Evolutionary conservation across 2,797 vertebrate genomes (phyloP).

Genomic region (Pantherophis alleghaniensis): DNA sequence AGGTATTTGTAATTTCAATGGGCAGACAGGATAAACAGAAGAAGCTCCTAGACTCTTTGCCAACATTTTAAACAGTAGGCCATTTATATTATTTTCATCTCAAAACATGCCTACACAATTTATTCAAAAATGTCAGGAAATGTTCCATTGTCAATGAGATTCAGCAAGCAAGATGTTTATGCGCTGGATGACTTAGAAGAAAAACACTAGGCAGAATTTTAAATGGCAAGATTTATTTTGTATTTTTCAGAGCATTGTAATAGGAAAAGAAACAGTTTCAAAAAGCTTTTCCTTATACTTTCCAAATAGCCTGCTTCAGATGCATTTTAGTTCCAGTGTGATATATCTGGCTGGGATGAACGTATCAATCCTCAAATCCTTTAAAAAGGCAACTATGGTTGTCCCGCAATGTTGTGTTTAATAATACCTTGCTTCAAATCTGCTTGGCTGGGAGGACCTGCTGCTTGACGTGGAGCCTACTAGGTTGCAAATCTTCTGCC

Average conservation of each 20-base stretch:
- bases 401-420: not conserved
- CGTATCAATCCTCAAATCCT: not conserved
- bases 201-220: constrained; percentile 54
- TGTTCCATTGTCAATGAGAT: constrained; percentile 43
- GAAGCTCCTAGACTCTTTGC: constrained; percentile 18
- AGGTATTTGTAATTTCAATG: constrained; percentile 46
- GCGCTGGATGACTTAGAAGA: constrained; percentile 40
- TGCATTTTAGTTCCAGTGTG: not conserved
- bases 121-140: constrained; percentile 48
- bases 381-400: not conserved
- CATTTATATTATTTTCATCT: constrained; percentile 51
- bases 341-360: not conserved
- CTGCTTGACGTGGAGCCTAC: not conserved
- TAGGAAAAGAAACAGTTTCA: constrained; percentile 10
- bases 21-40: constrained; percentile 34
- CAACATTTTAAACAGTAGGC: constrained; percentile 45
- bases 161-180: constrained; percentile 49
- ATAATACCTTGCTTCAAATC: not conserved
- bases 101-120: constrained; percentile 51
- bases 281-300: constrained; percentile 11
- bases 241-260: constrained; percentile 25
- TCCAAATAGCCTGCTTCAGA: constrained; percentile 5
- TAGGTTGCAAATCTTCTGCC: not conserved
- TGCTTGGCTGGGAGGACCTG: not conserved
- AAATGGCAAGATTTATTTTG: constrained; percentile 45